Percentiles rank a stretch among this genome's conserved stretches.
These are phyloP conservation scores for Synanthedon tipuliformis DNA, from an alignment of 2,888 invertebrate genomes.

Conservation along the genomic window DNA sequence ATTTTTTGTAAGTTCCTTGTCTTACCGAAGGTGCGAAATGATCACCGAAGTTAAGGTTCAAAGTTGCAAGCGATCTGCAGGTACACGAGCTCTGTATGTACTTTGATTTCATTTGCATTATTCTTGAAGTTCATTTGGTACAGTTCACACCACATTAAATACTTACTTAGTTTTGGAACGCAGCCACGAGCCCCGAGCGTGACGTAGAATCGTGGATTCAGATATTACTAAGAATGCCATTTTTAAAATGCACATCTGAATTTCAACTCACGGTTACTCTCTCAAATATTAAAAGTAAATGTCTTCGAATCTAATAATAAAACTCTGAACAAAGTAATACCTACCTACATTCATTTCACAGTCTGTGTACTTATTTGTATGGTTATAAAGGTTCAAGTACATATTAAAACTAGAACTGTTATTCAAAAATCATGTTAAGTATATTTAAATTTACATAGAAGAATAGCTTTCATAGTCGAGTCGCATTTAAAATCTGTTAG, in stretches of 20 bases:
- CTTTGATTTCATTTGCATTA: conserved; percentile 19
- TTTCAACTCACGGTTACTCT: neutral
- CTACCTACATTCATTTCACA: neutral
- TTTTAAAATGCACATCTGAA: neutral
- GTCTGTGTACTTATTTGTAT: neutral
- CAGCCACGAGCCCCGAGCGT: conserved; percentile 25
- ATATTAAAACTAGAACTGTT: too few relatives aligned
- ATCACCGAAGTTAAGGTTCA: neutral
- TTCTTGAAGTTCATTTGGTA: conserved; percentile 48
- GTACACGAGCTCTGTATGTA: conserved; percentile 1
- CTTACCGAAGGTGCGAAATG: too few relatives aligned
- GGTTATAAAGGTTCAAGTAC: neutral
- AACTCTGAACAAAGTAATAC: neutral
- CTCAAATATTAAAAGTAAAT: neutral
- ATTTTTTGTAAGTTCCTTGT: too few relatives aligned
- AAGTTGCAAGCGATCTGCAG: neutral
- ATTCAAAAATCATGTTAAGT: too few relatives aligned
- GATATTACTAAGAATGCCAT: neutral
- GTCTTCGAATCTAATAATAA: neutral
- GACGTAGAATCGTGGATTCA: conserved; percentile 2
- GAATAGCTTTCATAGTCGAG: too few relatives aligned
- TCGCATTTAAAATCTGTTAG: too few relatives aligned
- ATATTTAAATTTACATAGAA: too few relatives aligned
- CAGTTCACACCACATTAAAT: conserved; percentile 54
- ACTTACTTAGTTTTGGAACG: conserved; percentile 33